Percentiles rank a stretch among this genome's conserved stretches.
Evolutionary conservation across 37 sponge, comb jelly and placozoan species (phyloP).

Genomic region (Aphrocallistes beatrix): DNA sequence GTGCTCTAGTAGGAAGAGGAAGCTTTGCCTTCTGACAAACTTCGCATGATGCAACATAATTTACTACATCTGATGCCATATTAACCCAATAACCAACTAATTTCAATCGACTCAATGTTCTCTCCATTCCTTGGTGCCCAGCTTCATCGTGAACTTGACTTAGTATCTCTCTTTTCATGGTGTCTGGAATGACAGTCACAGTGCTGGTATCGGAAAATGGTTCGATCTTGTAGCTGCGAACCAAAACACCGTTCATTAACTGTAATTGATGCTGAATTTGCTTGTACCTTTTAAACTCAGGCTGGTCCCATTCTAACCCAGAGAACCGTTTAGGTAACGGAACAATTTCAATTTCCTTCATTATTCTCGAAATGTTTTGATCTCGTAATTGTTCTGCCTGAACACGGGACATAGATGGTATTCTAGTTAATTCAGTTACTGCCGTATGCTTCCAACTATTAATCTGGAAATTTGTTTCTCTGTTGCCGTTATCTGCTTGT

Average conservation of each 20-base stretch:
- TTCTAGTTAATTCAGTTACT: no score
- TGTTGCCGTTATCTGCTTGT: no score
- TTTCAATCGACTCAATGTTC: not conserved
- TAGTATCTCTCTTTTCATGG: no score
- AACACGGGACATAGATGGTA: no score
- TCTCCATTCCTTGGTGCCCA: constrained; percentile 30
- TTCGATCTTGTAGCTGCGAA: constrained; percentile 23
- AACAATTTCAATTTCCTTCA: no score
- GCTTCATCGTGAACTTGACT: no score
- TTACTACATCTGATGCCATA: constrained; percentile 3
- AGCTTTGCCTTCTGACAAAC: constrained; percentile 7
- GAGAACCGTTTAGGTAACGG: no score
- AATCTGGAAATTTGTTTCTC: no score
- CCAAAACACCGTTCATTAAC: constrained; percentile 26
- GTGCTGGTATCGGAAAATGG: no score
- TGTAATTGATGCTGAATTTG: constrained; percentile 28
- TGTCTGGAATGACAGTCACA: no score
- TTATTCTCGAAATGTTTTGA: no score
- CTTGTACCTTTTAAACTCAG: constrained; percentile 27
- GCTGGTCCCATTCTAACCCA: constrained; percentile 4
- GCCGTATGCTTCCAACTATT: no score
- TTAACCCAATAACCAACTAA: not conserved
- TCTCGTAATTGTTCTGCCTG: not conserved
- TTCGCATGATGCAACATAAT: not conserved
- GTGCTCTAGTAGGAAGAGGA: not conserved